Evolutionary conservation across 2,797 vertebrate genomes (phyloP), one percentile per base, ranked within the genome.

Genomic region (Scleropages formosus): DNA sequence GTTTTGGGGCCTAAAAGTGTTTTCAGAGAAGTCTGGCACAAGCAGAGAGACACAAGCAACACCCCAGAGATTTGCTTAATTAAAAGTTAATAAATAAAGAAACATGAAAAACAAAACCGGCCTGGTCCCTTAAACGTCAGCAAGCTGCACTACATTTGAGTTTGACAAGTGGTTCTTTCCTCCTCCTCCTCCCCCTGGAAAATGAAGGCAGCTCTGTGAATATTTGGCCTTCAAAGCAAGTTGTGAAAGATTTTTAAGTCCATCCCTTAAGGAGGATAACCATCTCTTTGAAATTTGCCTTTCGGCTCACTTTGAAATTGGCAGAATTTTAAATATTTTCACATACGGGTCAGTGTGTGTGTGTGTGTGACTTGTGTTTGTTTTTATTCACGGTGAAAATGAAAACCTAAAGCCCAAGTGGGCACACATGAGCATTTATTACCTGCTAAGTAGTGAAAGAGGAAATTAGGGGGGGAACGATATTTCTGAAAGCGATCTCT

Each of bases 51-150:
- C 82, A 70, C 20, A 61, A 78, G 73, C 75, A 44, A 80, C 72
- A 80, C 83, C 78, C 78, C 46, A 74, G 84, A 87, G 82, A 87
- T 75, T 83, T 79, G 44, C 63, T 85, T 81, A 87, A 87, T 86
- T 74, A 80, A 80, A 84, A 78, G 82, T 82, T 86, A 84, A 84
- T 88, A 84, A 86, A 87, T 85, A 85, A 77, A 86, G 81, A 80
- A 73, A 77, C 65, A 80, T 61, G 67, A 81, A 84, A 81, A 70
- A 77, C 62, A 83, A 62, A 62, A 83, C 77, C 78, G 77, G 59
- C 53, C 10, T 20, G 20, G 24, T 47, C 16, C 24, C 47, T 27
- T 63, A 39, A 63, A 71, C 13, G 74, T 64, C 74, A 46, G 22
- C 46, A 8, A 53, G 59, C 59, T 31, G 22, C 24, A 46, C 70